Evolutionary conservation across 1,140 invertebrate species (phyloP), one percentile per base, ranked within the genome.

Genomic region (Caerostris darwini): DNA sequence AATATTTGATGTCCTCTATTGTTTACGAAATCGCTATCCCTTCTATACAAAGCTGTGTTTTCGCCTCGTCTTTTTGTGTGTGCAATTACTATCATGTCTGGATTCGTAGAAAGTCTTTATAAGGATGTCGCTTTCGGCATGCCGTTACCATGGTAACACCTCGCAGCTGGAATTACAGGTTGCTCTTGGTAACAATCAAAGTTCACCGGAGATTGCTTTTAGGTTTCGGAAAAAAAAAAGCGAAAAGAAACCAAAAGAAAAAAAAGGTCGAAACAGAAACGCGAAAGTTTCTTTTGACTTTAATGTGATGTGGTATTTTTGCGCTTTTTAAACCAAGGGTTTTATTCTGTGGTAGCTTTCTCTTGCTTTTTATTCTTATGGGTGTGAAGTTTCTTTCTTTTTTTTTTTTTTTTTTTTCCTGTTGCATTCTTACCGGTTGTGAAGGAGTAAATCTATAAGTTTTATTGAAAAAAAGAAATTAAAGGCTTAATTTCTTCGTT

Each of bases 111-210:
- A 77, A 71, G 17, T 10, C 8, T 19, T 77, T 19, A 69, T 90
- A n/a, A 90, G 67, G 58, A 7, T 57, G 90, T 81, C 81, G 71
- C 82, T 67, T 19, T 8, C 12, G 59, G 56, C 90, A 64, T 92
- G 90, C 56, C 56, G 90, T 92, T 56, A 12, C 90, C 59, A 85
- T 92, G 64, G 71, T 57, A 19, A 92, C 90, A 10, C 7, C 34
- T n/a, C 59, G 58, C n/a, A 3, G 12, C 58, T 85, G 77, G 69
- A 6, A 85, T 85, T 85, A 61, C 17, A 57, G 14, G 58, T 92
- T 85, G 50, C 90, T 34, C 56, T 17, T 56, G 34, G 88, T 61
- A 90, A 90, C 90, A 82, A 58, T 34, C 34, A 59, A 61, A 61
- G 7, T 14, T 59, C 19, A 7, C 14, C n/a, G 50, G 4, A 59